phyloP scores from a whole-genome alignment of 2,797 vertebrate species.

The Hydrolagus colliei region DNA sequence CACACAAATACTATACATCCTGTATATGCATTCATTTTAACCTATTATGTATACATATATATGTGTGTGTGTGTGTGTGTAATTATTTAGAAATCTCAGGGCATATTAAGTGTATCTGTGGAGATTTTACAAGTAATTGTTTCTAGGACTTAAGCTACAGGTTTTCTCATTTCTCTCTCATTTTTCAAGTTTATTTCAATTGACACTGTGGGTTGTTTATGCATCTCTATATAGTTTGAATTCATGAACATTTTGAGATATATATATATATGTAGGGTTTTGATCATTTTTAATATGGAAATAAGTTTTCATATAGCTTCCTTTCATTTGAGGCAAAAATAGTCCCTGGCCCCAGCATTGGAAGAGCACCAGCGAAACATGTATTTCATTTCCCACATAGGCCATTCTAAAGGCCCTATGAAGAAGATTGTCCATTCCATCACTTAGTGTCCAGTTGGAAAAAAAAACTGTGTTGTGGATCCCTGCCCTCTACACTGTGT shows the following conservation, averaged over 20 bases:
- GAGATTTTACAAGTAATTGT: not conserved
- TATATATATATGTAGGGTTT: not conserved
- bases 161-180: not conserved
- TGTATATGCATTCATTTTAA: too few relatives aligned
- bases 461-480: too few relatives aligned
- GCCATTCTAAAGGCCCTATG: too few relatives aligned
- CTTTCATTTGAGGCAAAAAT: too few relatives aligned
- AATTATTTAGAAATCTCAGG: not conserved
- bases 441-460: too few relatives aligned
- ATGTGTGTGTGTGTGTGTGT: not conserved
- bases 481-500: too few relatives aligned
- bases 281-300: not conserved
- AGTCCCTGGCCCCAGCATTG: too few relatives aligned
- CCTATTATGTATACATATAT: not conserved
- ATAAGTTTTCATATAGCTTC: not conserved
- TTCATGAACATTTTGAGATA: not conserved
- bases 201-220: not conserved
- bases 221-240: not conserved
- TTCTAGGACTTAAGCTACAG: not conserved
- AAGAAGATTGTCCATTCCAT: too few relatives aligned
- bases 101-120: not conserved
- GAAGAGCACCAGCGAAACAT: too few relatives aligned
- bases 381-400: too few relatives aligned
- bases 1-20: too few relatives aligned
- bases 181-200: too few relatives aligned